Base-by-base conservation (phyloP, 2,113 vertebrate species). In the Nothobranchius furzeri region DNA sequence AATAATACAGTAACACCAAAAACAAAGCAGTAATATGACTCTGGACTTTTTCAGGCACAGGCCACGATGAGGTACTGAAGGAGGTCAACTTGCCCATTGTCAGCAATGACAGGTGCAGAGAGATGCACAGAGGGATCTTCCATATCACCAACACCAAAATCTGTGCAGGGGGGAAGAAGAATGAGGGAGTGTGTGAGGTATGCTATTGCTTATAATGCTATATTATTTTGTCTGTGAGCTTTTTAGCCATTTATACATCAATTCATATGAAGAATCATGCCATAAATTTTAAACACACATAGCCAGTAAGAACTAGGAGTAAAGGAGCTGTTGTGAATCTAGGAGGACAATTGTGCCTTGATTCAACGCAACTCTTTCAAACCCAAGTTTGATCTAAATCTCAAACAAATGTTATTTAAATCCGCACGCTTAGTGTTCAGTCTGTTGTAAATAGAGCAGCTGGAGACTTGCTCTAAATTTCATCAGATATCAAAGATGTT, bases 111-210 rank as follows among this genome's bases (percentile, higher is more conserved):
- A 94, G 88, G 75, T 99, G 98, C 75, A 92, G 90, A 76, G 94
- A 96, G 1, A 91, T 95, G 84, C 95, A 98, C 83, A 92, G 94
- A 87, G 95, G 95, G 36, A 96, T 91, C 75, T 91, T 98, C 72
- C 94, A 90, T 45, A 93, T 98, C 79, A 96, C 92, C 73, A 95
- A 95, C 46, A 95, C 93, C 65, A 96, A 96, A 92, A 94, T 99
- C 81, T 99, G 98, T 82, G 98, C 97, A 42, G 95, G 95, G 25
- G 95, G 95, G 48, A 94, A 89, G 80, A 94, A 91, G 43, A 88
- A 94, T n/a, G 94, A 96, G 78, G 98, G 96, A 62, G 96, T 98
- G 59, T 99, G 98, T 75, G 97, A 99, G 95, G 98, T 99, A 94
- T 93, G 79, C 42, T 52, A 56, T 62, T 51, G 15, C 12, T 7